A percentile compares a stretch with the other conserved stretches of the same genome.
Conservation (phyloP, 2,797 vertebrate genomes). For the Sarcoramphus papa region DNA sequence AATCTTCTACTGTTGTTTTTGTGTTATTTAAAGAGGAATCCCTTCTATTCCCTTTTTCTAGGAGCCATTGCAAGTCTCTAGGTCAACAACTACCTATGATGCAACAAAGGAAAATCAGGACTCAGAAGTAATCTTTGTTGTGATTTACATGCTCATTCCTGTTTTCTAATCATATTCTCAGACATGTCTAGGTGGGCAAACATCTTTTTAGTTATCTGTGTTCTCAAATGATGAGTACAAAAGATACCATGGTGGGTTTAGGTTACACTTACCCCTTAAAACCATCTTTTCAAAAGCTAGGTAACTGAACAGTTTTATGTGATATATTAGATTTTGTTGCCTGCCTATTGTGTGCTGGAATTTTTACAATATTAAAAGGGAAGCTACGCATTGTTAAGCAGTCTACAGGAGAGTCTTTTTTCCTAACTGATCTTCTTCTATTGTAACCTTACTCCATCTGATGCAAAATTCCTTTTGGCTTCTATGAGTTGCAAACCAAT, state of each 20-base stretch:
- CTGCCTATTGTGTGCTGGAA: background rate
- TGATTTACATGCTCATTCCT: background rate
- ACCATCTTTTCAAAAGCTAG: background rate
- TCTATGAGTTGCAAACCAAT: background rate
- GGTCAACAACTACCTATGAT: background rate
- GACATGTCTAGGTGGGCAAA: background rate
- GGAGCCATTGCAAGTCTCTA: background rate
- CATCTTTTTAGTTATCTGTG: background rate
- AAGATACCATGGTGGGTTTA: background rate
- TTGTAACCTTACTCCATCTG: background rate
- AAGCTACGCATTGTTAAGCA: background rate
- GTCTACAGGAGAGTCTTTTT: background rate
- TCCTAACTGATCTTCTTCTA: background rate
- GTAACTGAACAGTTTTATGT: background rate
- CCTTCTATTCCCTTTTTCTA: background rate
- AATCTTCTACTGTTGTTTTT: background rate
- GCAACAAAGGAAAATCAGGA: background rate
- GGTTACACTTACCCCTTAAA: background rate
- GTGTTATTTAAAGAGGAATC: background rate
- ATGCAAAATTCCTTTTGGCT: background rate
- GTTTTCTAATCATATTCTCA: background rate
- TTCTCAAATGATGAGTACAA: background rate
- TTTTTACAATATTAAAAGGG: background rate
- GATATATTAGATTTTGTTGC: background rate
- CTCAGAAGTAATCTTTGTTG: background rate